Conservation (phyloP, 1,140 invertebrate species). For the Trichonephila clavipes region DNA sequence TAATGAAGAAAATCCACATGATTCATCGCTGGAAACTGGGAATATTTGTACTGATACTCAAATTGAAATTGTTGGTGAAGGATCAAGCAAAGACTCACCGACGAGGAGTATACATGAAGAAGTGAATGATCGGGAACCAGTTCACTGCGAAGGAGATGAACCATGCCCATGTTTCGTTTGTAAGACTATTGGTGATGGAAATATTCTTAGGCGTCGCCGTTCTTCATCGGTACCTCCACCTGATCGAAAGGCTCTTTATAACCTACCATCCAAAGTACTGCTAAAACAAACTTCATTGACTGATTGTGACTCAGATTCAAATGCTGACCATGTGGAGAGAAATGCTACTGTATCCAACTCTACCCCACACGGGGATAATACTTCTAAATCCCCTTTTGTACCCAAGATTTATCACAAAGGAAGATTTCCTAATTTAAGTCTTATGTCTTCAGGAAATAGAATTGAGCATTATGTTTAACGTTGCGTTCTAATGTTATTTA, state of each 20-base stretch:
- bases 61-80: neutral
- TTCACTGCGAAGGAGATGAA: neutral
- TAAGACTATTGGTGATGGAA: neutral
- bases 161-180: conserved; percentile 59
- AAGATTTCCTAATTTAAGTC: conserved; percentile 34
- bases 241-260: neutral
- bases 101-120: neutral
- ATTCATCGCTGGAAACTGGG: neutral
- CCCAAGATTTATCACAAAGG: conserved; percentile 11
- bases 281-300: neutral
- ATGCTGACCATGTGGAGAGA: neutral
- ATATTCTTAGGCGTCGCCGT: conserved; percentile 35
- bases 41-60: neutral
- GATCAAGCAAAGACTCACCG: neutral
- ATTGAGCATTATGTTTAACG: conserved; percentile 64
- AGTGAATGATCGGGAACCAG: neutral
- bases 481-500: no score
- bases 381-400: neutral
- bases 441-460: conserved; percentile 27
- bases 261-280: neutral
- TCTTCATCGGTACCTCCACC: conserved; percentile 40
- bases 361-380: neutral
- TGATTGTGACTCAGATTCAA: neutral
- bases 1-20: neutral
- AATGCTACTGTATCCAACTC: neutral